Base-by-base conservation (phyloP, 2,888 invertebrate species). In the Caenorhabditis auriculariae region DNA sequence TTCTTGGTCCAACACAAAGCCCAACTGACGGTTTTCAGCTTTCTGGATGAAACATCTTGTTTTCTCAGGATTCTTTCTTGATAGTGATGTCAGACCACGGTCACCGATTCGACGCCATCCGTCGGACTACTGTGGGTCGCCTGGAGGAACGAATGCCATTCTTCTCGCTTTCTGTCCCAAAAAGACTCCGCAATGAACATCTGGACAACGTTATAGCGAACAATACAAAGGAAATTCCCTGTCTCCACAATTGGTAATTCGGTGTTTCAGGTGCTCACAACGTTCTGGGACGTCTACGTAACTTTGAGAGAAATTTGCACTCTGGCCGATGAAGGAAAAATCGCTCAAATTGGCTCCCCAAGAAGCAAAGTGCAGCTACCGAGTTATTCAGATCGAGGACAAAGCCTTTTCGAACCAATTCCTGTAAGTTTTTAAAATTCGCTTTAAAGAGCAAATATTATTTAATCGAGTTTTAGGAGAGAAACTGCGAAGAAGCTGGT, bases 71-170 rank as follows among this genome's bases (percentile, higher is more conserved):
- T 42, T 62, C 76, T 2, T 74, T 72, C 44, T 32, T 79, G 0
- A 54, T 79, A 38, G 64, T 81, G 9, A 64, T 82, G 66, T 82
- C 83, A 48, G 84, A 84, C 58, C 84, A 84, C 61, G 84, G 84
- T 15, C 82, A 82, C 65, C 75, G 84, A 21, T 84, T 83, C 54
- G 84, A 84, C 37, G 68, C 72, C 27, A 82, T 84, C 46, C 68
- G 84, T 28, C 75, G 81, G 51, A 82, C 83, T 2, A 43, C 58
- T 21, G 57, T 75, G 15, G 78, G 78, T 3, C 43, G 78, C 15
- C 46, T 74, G 6, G 78, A 78, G 48, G 78, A 78, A 63, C 60
- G 77, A n/a, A 68, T 78, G 62, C 78, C 78, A 21, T 76, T 79
- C 54, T 78, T 78, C 47, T 68, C 71, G 12, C 38, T 78, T 2